These are phyloP conservation scores for Otolemur garnettii DNA, from an alignment of 2,113 vertebrate species.

Conservation along the genomic window DNA sequence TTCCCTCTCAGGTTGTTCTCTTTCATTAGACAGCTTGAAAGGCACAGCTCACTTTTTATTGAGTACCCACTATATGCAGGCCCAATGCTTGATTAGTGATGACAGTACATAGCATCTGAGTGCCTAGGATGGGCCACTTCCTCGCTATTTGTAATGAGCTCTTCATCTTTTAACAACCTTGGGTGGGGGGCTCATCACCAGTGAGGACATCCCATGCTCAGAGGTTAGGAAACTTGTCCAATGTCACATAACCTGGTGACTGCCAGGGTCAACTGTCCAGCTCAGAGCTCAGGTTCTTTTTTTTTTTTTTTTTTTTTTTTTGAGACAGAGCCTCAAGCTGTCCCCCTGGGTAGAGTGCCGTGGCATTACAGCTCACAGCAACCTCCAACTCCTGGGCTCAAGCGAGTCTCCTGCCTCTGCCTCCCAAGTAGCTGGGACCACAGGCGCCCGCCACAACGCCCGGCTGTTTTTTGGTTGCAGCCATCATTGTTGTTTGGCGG, in stretches of 20 bases:
- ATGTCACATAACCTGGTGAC: not conserved
- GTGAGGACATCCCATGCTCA: not conserved
- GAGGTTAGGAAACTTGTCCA: not conserved
- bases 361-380: too few relatives aligned
- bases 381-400: too few relatives aligned
- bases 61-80: not conserved
- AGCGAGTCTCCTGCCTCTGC: too few relatives aligned
- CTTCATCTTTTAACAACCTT: not conserved
- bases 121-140: fast-evolving
- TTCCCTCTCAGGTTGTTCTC: not conserved
- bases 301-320: too few relatives aligned
- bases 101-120: too few relatives aligned
- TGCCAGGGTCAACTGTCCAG: not conserved
- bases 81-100: not conserved
- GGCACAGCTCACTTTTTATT: not conserved
- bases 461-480: too few relatives aligned
- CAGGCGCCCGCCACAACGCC: too few relatives aligned
- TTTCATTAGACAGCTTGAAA: not conserved
- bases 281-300: not conserved
- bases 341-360: too few relatives aligned
- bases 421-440: too few relatives aligned
- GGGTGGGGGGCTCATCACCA: not conserved
- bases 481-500: too few relatives aligned
- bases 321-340: too few relatives aligned
- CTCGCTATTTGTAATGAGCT: not conserved